Evolutionary conservation across 2,797 vertebrate species (phyloP).

Genomic region (Sebastes umbrosus): DNA sequence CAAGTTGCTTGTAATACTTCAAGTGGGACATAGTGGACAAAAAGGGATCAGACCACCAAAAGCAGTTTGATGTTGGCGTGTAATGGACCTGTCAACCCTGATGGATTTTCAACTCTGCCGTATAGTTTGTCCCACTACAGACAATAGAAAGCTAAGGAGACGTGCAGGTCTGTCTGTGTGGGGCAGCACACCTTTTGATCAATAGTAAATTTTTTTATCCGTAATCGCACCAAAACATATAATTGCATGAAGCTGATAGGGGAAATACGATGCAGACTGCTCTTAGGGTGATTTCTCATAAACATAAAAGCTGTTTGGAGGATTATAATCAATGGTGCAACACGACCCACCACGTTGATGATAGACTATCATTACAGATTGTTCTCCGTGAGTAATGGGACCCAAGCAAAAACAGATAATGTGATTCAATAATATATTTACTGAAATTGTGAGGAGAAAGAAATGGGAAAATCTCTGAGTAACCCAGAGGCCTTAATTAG

Average conservation of each 20-base stretch:
- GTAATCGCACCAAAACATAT: slow-evolving; percentile 68
- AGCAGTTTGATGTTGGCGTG: slow-evolving; percentile 69
- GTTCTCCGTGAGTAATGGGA: slow-evolving; percentile 81
- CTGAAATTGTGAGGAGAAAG: slow-evolving; percentile 65
- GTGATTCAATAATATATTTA: slow-evolving; percentile 81
- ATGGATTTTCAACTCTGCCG: slow-evolving; percentile 74
- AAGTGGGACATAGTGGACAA: slow-evolving; percentile 65
- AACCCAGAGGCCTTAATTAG: slow-evolving; percentile 72
- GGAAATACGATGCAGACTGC: slow-evolving; percentile 66
- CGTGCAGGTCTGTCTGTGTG: slow-evolving; percentile 31
- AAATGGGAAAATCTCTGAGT: slow-evolving; percentile 56
- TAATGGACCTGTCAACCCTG: slow-evolving; percentile 79
- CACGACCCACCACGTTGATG: slow-evolving; percentile 78
- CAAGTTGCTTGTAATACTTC: slow-evolving; percentile 61
- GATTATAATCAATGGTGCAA: slow-evolving; percentile 82
- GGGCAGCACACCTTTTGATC: slow-evolving; percentile 65
- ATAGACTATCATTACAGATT: slow-evolving; percentile 83
- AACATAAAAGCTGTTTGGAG: slow-evolving; percentile 82
- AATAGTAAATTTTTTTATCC: slow-evolving; percentile 71
- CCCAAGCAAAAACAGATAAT: slow-evolving; percentile 78
- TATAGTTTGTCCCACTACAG: slow-evolving; percentile 70
- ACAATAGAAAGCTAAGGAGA: slow-evolving; percentile 69
- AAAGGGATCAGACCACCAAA: slow-evolving; percentile 67
- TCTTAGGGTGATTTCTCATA: slow-evolving; percentile 82
- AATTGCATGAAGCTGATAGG: slow-evolving; percentile 67